Percentiles rank a stretch among this genome's conserved stretches.
Conservation (phyloP, 2,888 invertebrate genomes). For the Amphipoea oculea region DNA sequence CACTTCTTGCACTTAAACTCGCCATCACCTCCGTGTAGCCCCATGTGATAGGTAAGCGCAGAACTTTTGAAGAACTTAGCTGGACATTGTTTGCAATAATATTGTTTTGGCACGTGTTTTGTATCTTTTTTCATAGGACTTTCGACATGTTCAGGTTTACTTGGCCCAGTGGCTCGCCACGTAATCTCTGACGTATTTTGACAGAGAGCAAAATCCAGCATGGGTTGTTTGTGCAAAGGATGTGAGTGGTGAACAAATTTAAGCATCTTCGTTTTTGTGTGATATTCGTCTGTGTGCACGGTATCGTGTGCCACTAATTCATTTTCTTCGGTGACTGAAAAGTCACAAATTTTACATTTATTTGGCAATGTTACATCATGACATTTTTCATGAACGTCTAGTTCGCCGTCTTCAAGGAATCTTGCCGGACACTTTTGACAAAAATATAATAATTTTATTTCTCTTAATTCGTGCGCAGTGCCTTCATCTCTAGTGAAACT, state of each 20-base stretch:
- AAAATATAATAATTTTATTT: constrained; percentile 91
- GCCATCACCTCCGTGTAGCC: constrained; percentile 92
- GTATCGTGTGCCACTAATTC: constrained; percentile 92
- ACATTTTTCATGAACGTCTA: constrained; percentile 93
- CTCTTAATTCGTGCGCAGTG: constrained; percentile 71
- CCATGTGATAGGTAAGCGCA: constrained; percentile 93
- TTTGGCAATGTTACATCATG: constrained; percentile 92
- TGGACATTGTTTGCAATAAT: constrained; percentile 92
- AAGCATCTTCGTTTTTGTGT: constrained; percentile 93
- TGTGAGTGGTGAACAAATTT: constrained; percentile 92
- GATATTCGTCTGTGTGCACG: constrained; percentile 95
- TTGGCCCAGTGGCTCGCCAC: constrained; percentile 86
- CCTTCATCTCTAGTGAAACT: constrained; percentile 78
- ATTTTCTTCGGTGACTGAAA: constrained; percentile 93
- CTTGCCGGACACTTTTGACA: constrained; percentile 96
- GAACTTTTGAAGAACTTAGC: constrained; percentile 94
- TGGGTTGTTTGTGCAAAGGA: constrained; percentile 92
- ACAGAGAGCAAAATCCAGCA: constrained; percentile 85
- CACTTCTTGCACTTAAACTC: constrained; percentile 93
- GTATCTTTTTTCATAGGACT: constrained; percentile 76
- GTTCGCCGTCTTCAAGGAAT: constrained; percentile 94
- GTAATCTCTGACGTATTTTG: constrained; percentile 76
- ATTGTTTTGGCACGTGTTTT: constrained; percentile 83
- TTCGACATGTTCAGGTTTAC: constrained; percentile 75
- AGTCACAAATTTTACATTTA: constrained; percentile 94